Base-by-base conservation (phyloP, 2,888 invertebrate genomes). In the Parnassius glacialis region DNA sequence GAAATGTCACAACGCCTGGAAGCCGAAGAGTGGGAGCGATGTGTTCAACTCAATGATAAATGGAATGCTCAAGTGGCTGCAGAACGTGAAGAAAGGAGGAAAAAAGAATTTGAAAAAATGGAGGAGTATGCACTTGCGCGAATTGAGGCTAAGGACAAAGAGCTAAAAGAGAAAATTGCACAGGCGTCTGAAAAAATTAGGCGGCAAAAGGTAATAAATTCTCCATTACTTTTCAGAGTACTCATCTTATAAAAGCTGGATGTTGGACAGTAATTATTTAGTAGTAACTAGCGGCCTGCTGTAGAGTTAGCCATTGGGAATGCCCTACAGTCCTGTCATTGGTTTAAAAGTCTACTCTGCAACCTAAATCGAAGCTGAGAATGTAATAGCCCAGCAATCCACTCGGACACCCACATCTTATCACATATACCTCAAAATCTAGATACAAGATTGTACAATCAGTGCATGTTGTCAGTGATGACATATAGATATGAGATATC, bases 51-150 rank as follows among this genome's bases (percentile, higher is more conserved):
- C 11, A 96, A 96, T 74, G 92, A 94, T 0, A 83, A 92, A 66
- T 97, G 97, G 96, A 96, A 96, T 80, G 84, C 86, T 1, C 84
- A 93, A 71, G 90, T 95, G 25, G 94, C 94, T 1, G 70, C 80
- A 1, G 84, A 92, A 51, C 91, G 97, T 9, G 93, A 94, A 48
- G 79, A 85, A 55, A 91, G 95, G 47, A 78, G 94, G 57, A 81
- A 84, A 12, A 76, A 85, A 52, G 90, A 93, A 72, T 79, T 92
- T 10, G 86, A 87, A 42, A 84, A 80, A 9, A 85, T 89, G 71
- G 85, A 92, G 41, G 86, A 92, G 58, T 84, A 82, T 58, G 92
- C 93, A 0, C 79, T 92, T 9, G 73, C 82, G 0, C 79, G 83
- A 34, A 87, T 92, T 82, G 89, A 74, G 78, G 83, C 42, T 54